phyloP scores from a whole-genome alignment of 2,113 vertebrate genomes.

The Hippocampus zosterae region DNA sequence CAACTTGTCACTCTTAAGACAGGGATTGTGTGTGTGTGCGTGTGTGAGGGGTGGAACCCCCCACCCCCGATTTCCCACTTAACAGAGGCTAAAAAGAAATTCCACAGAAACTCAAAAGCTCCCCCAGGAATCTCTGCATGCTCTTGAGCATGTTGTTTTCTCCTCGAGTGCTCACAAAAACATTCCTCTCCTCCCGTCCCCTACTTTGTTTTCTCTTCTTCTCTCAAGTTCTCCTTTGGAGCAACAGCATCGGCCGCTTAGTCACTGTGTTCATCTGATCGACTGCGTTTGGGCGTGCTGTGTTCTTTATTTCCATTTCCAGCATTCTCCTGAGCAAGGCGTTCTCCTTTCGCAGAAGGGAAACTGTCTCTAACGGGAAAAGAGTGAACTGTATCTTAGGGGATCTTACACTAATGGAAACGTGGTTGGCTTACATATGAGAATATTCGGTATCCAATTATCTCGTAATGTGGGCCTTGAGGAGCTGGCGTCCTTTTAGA shows the following conservation, averaged over 20 bases:
- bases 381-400: conserved; percentile 7
- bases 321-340: conserved; percentile 2
- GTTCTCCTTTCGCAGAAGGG: background rate
- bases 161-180: conserved; percentile 27
- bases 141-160: conserved; percentile 28
- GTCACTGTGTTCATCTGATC: conserved; percentile 27
- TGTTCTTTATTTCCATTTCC: conserved; percentile 30
- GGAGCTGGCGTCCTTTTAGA: conserved; percentile 13
- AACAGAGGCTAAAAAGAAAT: conserved; percentile 7
- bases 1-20: no score
- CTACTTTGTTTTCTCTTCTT: conserved; percentile 23
- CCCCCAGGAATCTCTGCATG: conserved; percentile 47
- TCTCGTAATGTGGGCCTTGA: conserved; percentile 5
- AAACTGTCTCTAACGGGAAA: conserved; percentile 3
- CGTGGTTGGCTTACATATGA: conserved; percentile 21
- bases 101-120: conserved; percentile 53
- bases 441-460: conserved; percentile 12
- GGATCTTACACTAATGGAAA: conserved; percentile 10
- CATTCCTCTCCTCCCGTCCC: conserved; percentile 28
- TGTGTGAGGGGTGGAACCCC: background rate
- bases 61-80: background rate
- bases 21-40: no score
- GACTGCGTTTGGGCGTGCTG: conserved; percentile 2
- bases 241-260: conserved; percentile 31
- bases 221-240: conserved; percentile 19